Conservation (phyloP, 2,113 vertebrate genomes). For the Ploceus nigricollis region DNA sequence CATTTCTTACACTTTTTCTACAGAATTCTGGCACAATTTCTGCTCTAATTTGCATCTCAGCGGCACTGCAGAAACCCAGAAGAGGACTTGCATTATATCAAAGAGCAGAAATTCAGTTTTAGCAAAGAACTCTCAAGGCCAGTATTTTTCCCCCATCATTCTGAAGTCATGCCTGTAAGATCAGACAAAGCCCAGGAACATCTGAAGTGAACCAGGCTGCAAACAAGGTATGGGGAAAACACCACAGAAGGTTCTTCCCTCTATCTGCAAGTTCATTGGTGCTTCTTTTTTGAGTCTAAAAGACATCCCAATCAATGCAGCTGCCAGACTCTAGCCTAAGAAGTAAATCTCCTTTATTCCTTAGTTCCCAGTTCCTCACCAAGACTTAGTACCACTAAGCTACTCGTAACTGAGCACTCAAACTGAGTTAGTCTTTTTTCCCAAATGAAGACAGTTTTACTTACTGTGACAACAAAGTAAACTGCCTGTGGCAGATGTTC, state of each 20-base stretch:
- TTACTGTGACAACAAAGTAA: background rate
- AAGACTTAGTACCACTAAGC: background rate
- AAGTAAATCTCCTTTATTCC: background rate
- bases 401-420: background rate
- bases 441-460: background rate
- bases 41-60: background rate
- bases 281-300: background rate
- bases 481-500: background rate
- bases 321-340: background rate
- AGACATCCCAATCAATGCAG: background rate
- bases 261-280: background rate
- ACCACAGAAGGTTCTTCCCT: background rate
- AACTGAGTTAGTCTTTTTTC: background rate
- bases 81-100: background rate
- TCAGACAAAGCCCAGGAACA: background rate
- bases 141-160: background rate
- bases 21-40: background rate
- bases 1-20: background rate
- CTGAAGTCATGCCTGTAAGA: background rate
- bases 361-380: background rate
- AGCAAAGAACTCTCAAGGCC: background rate
- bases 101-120: background rate
- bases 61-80: background rate
- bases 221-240: rapidly evolving
- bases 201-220: background rate